Conservation (phyloP, 2,888 invertebrate species). For the Antheraea yamamai region DNA sequence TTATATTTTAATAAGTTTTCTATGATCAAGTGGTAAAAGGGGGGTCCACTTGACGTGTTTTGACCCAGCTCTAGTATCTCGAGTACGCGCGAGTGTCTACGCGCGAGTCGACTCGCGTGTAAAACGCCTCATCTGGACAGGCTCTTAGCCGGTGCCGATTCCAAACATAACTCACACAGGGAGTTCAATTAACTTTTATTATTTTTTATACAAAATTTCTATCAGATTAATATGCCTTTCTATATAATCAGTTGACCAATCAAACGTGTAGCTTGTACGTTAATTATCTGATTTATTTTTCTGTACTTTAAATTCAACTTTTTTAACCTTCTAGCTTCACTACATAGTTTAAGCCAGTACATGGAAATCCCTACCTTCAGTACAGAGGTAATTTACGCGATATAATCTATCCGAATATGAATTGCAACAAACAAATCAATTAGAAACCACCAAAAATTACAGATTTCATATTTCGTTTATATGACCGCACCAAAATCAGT, state of each 20-base stretch:
- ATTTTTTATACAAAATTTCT: neutral
- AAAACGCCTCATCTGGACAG: too few relatives aligned
- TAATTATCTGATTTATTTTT: too few relatives aligned
- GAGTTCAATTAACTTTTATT: constrained; percentile 38
- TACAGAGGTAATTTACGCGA: neutral
- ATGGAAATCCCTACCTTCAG: neutral
- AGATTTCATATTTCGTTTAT: neutral
- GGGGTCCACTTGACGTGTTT: too few relatives aligned
- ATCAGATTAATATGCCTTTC: neutral
- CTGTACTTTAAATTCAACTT: neutral
- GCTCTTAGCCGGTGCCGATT: constrained; percentile 47
- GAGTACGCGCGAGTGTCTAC: too few relatives aligned
- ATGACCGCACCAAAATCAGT: neutral
- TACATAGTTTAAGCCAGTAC: neutral
- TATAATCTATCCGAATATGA: neutral
- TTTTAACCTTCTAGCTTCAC: neutral
- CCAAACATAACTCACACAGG: constrained; percentile 62
- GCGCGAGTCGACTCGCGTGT: too few relatives aligned
- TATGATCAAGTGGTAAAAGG: too few relatives aligned
- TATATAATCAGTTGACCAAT: neutral
- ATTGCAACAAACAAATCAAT: neutral
- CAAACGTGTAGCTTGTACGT: neutral
- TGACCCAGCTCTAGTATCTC: too few relatives aligned
- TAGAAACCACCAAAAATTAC: neutral
- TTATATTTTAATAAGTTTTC: too few relatives aligned